Conservation (phyloP, 23 tunicate genomes). For the Diplosoma virens region DNA sequence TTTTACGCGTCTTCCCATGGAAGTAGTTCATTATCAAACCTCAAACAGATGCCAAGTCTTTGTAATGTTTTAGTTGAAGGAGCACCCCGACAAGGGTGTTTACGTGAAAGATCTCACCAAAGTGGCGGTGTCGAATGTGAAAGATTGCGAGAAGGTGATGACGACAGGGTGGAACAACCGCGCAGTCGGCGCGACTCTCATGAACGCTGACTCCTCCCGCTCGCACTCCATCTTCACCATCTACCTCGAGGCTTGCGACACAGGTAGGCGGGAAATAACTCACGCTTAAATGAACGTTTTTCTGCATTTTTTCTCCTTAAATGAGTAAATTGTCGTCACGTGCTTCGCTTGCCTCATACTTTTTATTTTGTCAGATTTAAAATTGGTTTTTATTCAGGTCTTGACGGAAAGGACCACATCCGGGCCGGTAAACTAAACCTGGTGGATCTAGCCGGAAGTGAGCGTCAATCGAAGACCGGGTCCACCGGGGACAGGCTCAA, state of each 20-base stretch:
- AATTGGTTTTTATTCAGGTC: slow-evolving; percentile 28
- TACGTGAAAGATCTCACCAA: slow-evolving; percentile 85
- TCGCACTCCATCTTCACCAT: slow-evolving; percentile 98
- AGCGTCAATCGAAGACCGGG: slow-evolving; percentile 96
- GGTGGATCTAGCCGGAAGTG: slow-evolving; percentile 99
- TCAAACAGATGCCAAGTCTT: background rate
- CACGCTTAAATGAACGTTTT: background rate
- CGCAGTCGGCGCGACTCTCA: slow-evolving; percentile 89
- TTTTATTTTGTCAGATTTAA: background rate
- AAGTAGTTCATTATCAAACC: too few relatives aligned
- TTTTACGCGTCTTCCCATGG: too few relatives aligned
- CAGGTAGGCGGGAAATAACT: slow-evolving; percentile 41
- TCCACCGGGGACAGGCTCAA: slow-evolving; percentile 93
- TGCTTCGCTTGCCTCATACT: background rate
- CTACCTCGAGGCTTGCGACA: slow-evolving; percentile 96
- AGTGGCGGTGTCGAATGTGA: slow-evolving; percentile 68
- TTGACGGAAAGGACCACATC: slow-evolving; percentile 87
- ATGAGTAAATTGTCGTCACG: background rate
- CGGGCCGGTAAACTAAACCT: slow-evolving; percentile 94
- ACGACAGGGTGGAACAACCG: slow-evolving; percentile 91
- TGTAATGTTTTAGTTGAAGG: slow-evolving; percentile 61
- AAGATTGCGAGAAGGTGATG: slow-evolving; percentile 92
- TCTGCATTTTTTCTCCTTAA: background rate
- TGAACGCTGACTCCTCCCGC: slow-evolving; percentile 97
- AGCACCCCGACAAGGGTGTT: slow-evolving; percentile 94